These are phyloP conservation scores for Pristionchus fissidentatus DNA, from an alignment of 2,888 invertebrate species.

Conservation along the genomic window DNA sequence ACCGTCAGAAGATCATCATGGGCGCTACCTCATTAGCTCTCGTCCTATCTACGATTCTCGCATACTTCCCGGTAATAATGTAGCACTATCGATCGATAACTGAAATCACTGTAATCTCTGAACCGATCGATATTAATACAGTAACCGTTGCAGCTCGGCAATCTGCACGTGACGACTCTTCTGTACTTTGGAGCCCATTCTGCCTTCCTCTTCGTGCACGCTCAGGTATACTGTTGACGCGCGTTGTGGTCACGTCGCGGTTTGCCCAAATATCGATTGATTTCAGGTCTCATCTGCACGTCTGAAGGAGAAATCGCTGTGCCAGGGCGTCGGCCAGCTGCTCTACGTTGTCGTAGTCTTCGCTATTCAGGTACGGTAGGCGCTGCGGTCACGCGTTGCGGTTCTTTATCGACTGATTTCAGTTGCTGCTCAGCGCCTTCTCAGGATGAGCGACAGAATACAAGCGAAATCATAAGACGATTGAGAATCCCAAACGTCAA, in stretches of 20 bases:
- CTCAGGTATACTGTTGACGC: slow-evolving; percentile 30
- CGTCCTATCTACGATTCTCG: slow-evolving; percentile 1
- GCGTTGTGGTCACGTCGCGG: not conserved
- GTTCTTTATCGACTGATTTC: not conserved
- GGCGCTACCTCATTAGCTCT: slow-evolving; percentile 13
- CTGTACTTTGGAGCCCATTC: slow-evolving; percentile 22
- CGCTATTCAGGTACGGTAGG: slow-evolving; percentile 42
- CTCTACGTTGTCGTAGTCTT: slow-evolving; percentile 40
- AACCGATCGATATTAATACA: not conserved
- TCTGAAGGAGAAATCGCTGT: slow-evolving; percentile 39
- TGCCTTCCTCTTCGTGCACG: slow-evolving; percentile 36
- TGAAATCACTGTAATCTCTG: not conserved
- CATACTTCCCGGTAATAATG: slow-evolving; percentile 31
- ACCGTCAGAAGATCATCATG: slow-evolving; percentile 11
- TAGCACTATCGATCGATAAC: not conserved
- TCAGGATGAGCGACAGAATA: slow-evolving; percentile 10
- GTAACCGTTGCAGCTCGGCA: not conserved
- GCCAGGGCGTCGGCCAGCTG: slow-evolving; percentile 33
- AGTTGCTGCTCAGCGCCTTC: slow-evolving; percentile 38
- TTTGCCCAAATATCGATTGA: not conserved
- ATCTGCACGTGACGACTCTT: slow-evolving; percentile 13
- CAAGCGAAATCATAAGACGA: not conserved
- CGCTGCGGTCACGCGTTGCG: not conserved
- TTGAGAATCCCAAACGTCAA: not conserved
- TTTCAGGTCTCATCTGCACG: slow-evolving; percentile 20